Conservation (phyloP, 2,888 invertebrate species). For the Habrosyne pyritoides region DNA sequence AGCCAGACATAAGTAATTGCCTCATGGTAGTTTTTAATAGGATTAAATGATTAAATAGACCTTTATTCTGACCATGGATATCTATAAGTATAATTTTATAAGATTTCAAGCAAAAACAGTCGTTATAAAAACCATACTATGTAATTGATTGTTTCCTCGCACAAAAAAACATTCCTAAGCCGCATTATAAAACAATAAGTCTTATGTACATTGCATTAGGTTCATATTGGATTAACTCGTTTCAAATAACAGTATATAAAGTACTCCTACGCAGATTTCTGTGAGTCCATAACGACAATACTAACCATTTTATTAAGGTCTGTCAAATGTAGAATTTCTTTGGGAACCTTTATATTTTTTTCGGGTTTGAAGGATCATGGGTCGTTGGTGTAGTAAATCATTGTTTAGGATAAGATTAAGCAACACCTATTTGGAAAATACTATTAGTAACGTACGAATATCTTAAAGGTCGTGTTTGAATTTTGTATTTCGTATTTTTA, state of each 20-base stretch:
- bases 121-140: slow-evolving; percentile 1
- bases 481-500: too few species aligned
- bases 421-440: background rate
- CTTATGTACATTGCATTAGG: background rate
- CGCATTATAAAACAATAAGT: background rate
- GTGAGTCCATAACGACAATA: slow-evolving; percentile 7
- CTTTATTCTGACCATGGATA: background rate
- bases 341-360: background rate
- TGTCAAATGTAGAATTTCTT: background rate
- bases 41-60: background rate
- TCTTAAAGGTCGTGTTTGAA: too few species aligned
- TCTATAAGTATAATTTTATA: background rate
- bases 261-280: slow-evolving; percentile 30
- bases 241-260: slow-evolving; percentile 2
- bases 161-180: slow-evolving; percentile 1
- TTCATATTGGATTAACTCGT: background rate
- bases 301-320: background rate
- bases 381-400: background rate
- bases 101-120: background rate
- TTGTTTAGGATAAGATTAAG: background rate
- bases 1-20: background rate
- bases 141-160: slow-evolving; percentile 1
- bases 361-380: background rate
- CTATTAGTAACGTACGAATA: background rate
- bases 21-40: background rate